These are phyloP conservation scores for Halcyon chelicuti DNA, from an alignment of 2,797 vertebrate genomes.

Conservation along the genomic window DNA sequence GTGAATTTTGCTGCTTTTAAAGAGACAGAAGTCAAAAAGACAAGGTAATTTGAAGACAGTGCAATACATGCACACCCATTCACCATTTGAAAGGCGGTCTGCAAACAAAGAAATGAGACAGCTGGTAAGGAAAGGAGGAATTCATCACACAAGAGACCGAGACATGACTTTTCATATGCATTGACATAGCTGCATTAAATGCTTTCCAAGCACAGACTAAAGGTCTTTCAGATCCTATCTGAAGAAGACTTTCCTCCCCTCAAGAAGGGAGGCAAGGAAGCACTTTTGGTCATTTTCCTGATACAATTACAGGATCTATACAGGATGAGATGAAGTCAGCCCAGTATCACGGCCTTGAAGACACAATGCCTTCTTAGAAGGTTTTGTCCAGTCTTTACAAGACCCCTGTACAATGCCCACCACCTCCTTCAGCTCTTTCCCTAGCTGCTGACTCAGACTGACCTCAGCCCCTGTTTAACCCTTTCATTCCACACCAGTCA, in stretches of 20 bases:
- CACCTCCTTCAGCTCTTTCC: not conserved
- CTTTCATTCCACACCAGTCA: not conserved
- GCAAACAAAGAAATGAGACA: not conserved
- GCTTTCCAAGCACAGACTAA: not conserved
- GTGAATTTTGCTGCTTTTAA: not conserved
- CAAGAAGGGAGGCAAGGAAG: not conserved
- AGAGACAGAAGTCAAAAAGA: constrained; percentile 19
- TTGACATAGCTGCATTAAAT: not conserved
- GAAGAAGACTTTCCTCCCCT: not conserved
- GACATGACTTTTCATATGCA: not conserved
- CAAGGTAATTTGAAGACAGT: constrained; percentile 10
- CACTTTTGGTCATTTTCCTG: not conserved
- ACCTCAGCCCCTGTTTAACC: not conserved
- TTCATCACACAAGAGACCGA: not conserved
- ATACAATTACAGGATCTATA: not conserved
- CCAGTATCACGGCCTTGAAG: not conserved
- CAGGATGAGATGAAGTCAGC: not conserved
- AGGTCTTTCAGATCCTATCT: not conserved
- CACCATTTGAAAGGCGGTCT: not conserved
- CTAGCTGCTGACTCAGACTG: not conserved
- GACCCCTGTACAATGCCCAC: not conserved
- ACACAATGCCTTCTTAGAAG: not conserved
- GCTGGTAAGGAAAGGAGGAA: not conserved
- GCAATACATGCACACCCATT: not conserved
- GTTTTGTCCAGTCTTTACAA: not conserved